Evolutionary conservation across 2,797 vertebrate genomes (phyloP), one percentile per base, ranked within the genome.

Genomic region (Gymnothorax javanicus): DNA sequence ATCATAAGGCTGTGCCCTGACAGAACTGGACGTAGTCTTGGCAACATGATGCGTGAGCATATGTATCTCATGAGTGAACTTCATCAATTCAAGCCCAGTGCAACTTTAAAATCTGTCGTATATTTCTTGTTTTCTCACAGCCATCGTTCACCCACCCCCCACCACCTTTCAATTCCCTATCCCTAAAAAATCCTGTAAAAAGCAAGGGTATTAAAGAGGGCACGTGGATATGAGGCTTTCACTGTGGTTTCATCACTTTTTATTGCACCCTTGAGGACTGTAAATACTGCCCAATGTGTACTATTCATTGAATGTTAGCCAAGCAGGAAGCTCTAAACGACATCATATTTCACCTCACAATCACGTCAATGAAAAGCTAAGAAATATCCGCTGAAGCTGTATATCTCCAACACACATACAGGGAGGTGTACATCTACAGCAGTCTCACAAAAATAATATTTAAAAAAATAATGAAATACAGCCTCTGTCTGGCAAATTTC

Each of bases 161-260:
- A 5, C 3, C 73, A 3, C 73, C 73, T 4, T 1, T 3, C 9
- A 12, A 4, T 15, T 17, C 50, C 50, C 15, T 23, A 6, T 79
- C 75, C 50, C 20, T 54, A 15, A 79, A 79, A 20, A 54, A 43
- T 52, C 75, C 50, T 56, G 75, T 79, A 59, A 83, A 71, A 15
- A 71, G 81, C 17, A 58, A 8, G 81, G 62, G 20, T 64, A 83
- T 87, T 59, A 71, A 82, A 71, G 64, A 71, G 59, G 84, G 69
- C 56, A 60, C 71, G 7, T 58, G 25, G 57, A 75, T 17, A 60
- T 67, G 75, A 85, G 56, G 54, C 69, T 75, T 52, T 43, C 25
- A 77, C 54, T 11, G 4, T 15, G 54, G 54, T 77, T 59, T 75
- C 71, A 85, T 85, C 84, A 60, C 73, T 71, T 50, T 25, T 73